Percentiles rank a stretch among this genome's conserved stretches.
Conservation (phyloP, 92 coral and sea anemone species). For the Muricea muricata region DNA sequence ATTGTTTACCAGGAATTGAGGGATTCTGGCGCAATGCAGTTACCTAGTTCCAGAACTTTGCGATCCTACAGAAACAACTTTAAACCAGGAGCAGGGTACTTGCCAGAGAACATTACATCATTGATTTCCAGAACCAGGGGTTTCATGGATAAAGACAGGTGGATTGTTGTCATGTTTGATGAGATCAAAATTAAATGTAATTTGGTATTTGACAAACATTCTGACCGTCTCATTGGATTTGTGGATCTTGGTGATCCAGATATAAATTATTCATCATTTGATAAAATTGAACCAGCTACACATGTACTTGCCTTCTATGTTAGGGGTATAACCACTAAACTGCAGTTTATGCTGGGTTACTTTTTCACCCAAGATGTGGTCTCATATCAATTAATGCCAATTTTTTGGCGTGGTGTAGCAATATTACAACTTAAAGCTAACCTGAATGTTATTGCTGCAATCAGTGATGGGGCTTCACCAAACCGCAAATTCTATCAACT, state of each 20-base stretch:
- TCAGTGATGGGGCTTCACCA: neutral
- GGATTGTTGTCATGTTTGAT: neutral
- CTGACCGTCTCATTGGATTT: neutral
- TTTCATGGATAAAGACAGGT: neutral
- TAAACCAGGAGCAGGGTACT: neutral
- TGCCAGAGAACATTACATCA: neutral
- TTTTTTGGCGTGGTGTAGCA: neutral
- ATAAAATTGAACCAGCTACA: neutral
- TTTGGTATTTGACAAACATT: neutral
- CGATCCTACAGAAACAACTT: neutral
- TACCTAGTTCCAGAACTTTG: neutral
- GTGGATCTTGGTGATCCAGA: neutral
- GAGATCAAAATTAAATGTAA: neutral
- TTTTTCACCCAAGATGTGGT: neutral
- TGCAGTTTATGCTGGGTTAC: neutral
- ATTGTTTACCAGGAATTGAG: neutral
- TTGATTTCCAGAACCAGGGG: neutral
- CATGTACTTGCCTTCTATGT: neutral
- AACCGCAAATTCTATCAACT: neutral
- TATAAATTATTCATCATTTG: neutral
- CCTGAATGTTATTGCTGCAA: slow-evolving; percentile 1
- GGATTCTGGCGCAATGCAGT: neutral
- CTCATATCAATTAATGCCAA: neutral
- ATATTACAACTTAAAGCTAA: neutral
- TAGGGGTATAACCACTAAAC: neutral